Base-by-base conservation (phyloP, 2,888 invertebrate genomes). In the Xestia rhomboidea region DNA sequence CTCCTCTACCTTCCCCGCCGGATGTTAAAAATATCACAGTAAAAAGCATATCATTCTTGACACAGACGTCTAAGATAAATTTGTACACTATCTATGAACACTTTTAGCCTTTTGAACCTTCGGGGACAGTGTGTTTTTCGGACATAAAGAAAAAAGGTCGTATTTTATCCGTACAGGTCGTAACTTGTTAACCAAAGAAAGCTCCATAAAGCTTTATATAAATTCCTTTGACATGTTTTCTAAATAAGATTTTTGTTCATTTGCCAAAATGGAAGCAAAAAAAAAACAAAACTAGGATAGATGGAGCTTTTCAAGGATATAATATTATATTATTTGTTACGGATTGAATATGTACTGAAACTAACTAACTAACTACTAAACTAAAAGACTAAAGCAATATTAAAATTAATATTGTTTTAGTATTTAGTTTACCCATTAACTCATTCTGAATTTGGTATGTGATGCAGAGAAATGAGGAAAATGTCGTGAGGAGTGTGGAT, bases 91-190 rank as follows among this genome's bases (percentile, higher is more conserved):
- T 79, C 27, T 49, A 18, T 18, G 21, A 44, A 76, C n/a, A n/a
- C n/a, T n/a, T n/a, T n/a, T n/a, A 44, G 68, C 27, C 24, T 27
- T 81, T 49, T 66, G 34, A 49, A 57, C 24, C 6, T 54, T 75
- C 0, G 18, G 7, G 2, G 18, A 49, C 18, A 77, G 18, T 44
- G 18, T 24, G 11, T 30, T 60, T 30, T 46, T 49, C 15, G 1
- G 60, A 79, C 51, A 49, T 72, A 71, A 68, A 30, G 57, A 77
- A 41, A 18, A 83, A 78, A 64, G 8, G n/a, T 51, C 13, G 15
- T 62, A 30, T 34, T 27, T 30, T 27, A 38, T 63, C 62, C 8
- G 0, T 7, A 41, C 41, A 38, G 6, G 38, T 51, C 27, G 44
- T 66, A 46, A 83, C 38, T 60, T 51, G 64, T 66, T 66, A 68